Conservation (phyloP, 1,140 invertebrate species). For the Doryteuthis pealeii region DNA sequence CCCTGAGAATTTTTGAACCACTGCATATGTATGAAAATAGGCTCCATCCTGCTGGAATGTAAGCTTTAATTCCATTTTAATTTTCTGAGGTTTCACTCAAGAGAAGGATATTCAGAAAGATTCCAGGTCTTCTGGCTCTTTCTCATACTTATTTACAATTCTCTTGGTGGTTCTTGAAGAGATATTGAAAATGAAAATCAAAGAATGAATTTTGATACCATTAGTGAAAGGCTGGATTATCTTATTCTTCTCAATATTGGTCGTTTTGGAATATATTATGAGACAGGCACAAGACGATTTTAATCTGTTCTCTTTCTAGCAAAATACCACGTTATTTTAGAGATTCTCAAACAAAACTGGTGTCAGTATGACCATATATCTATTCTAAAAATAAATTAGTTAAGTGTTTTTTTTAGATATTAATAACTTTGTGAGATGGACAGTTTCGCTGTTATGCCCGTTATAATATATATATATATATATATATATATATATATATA, state of each 20-base stretch:
- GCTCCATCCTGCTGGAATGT: neutral
- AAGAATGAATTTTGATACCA: neutral
- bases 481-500: neutral
- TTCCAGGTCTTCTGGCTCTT: neutral
- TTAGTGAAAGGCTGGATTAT: neutral
- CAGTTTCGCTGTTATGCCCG: neutral
- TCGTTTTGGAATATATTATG: neutral
- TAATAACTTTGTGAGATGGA: neutral
- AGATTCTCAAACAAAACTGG: neutral
- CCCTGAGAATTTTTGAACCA: neutral
- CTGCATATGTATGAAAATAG: neutral
- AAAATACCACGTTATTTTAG: neutral
- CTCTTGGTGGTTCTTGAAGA: neutral
- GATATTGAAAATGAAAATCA: neutral
- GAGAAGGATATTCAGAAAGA: neutral
- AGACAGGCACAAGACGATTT: neutral
- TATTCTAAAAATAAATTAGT: neutral
- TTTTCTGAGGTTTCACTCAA: neutral
- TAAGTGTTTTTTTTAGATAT: neutral
- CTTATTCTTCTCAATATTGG: too few relatives aligned
- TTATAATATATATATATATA: neutral
- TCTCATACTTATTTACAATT: neutral
- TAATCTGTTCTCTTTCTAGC: neutral
- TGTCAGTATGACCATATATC: neutral
- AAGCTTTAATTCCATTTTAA: neutral